These are phyloP conservation scores for Anthophora plumipes DNA, from an alignment of 2,888 invertebrate genomes.

Conservation along the genomic window DNA sequence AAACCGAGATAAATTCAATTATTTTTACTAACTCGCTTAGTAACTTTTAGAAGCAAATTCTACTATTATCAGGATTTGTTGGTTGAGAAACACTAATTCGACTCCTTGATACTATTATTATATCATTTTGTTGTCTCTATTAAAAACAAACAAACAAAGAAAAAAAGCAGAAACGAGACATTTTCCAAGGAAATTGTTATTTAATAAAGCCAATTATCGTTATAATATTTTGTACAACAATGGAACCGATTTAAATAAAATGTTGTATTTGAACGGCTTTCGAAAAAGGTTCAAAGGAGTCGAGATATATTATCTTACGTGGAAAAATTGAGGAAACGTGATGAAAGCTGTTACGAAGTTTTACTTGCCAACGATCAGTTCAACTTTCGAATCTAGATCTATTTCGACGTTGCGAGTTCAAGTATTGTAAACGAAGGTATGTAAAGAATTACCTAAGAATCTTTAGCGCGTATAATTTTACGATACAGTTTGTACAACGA, in stretches of 20 bases:
- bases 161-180: not conserved
- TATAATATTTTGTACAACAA: not conserved
- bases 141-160: no score
- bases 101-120: constrained; percentile 15
- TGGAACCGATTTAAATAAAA: not conserved
- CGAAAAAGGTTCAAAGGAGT: not conserved
- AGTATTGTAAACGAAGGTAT: not conserved
- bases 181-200: not conserved
- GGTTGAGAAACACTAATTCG: constrained; percentile 38
- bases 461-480: constrained; percentile 8
- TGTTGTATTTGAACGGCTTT: not conserved
- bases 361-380: constrained; percentile 1
- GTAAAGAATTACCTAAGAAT: constrained; percentile 8
- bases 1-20: not conserved
- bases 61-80: not conserved
- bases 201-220: not conserved
- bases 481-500: constrained; percentile 23
- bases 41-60: not conserved
- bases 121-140: not conserved
- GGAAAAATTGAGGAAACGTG: constrained; percentile 7
- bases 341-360: not conserved
- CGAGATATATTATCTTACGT: constrained; percentile 22
- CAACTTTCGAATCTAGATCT: not conserved
- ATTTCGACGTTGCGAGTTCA: not conserved
- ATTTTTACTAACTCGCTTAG: not conserved